Evolutionary conservation across 1,140 invertebrate species (phyloP).

Genomic region (Arion vulgaris): DNA sequence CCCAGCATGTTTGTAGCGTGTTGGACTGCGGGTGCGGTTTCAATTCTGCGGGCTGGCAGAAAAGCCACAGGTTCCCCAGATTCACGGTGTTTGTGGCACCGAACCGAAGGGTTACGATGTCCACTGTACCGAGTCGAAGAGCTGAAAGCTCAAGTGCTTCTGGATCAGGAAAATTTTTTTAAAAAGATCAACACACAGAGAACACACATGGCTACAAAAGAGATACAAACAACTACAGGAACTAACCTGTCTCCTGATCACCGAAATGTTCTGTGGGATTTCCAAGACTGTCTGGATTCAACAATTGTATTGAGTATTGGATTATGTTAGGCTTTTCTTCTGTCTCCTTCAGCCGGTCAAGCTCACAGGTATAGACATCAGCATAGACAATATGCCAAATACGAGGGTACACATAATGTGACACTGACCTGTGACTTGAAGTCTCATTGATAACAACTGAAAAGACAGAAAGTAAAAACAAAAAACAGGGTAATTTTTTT

Average conservation of each 20-base stretch:
- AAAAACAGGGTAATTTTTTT: neutral
- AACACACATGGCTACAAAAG: no score
- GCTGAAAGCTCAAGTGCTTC: no score
- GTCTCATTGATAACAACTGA: conserved; percentile 55
- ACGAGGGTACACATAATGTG: conserved; percentile 51
- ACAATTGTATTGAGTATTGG: conserved; percentile 59
- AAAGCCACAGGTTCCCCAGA: no score
- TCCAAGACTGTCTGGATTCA: conserved; percentile 65
- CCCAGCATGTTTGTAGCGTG: no score
- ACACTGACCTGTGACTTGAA: conserved; percentile 53
- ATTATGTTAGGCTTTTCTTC: conserved; percentile 45
- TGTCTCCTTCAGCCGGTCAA: conserved; percentile 16
- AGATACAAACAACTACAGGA: no score
- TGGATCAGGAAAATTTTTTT: no score
- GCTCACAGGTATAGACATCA: conserved; percentile 61
- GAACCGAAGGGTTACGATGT: no score
- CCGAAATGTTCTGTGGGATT: conserved; percentile 69
- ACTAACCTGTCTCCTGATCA: conserved; percentile 64
- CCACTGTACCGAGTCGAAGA: no score
- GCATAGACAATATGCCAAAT: conserved; percentile 65
- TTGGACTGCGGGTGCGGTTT: no score
- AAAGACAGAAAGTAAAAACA: conserved; percentile 1
- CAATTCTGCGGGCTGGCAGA: no score
- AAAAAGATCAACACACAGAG: no score
- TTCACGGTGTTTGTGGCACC: no score